Evolutionary conservation across 2,797 vertebrate species (phyloP).

Genomic region (Clarias laeviceps): DNA sequence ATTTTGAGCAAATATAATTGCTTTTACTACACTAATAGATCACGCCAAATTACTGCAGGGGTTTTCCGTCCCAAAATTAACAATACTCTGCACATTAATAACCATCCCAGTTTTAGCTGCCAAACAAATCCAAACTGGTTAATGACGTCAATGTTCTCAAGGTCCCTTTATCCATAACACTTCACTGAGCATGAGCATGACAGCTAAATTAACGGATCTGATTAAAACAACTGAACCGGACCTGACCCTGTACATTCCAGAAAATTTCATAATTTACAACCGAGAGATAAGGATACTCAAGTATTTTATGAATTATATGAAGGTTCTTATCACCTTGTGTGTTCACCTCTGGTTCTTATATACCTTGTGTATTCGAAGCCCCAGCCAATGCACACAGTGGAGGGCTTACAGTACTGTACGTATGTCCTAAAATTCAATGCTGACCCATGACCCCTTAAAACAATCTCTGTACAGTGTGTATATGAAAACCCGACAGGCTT

Average conservation of each 20-base stretch:
- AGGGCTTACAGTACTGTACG: background rate
- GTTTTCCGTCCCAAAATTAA: background rate
- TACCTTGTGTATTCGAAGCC: background rate
- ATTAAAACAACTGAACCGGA: slow-evolving; percentile 36
- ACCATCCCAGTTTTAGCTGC: background rate
- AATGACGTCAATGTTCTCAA: slow-evolving; percentile 16
- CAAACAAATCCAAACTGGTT: slow-evolving; percentile 6
- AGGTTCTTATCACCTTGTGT: background rate
- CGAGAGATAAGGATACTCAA: slow-evolving; percentile 7
- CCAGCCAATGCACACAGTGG: too few relatives aligned
- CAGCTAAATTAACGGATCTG: slow-evolving; percentile 33
- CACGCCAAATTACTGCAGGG: background rate
- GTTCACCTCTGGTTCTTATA: slow-evolving; percentile 7
- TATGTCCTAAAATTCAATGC: slow-evolving; percentile 41
- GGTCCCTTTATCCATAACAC: slow-evolving; percentile 27
- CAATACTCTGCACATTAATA: background rate
- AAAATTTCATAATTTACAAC: slow-evolving; percentile 9
- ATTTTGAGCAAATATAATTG: background rate
- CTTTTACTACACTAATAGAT: slow-evolving; percentile 12
- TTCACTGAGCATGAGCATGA: slow-evolving; percentile 22
- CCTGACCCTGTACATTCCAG: slow-evolving; percentile 18
- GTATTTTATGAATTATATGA: background rate
- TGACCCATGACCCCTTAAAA: slow-evolving; percentile 59
- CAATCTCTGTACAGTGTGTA: slow-evolving; percentile 45
- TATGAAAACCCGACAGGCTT: slow-evolving; percentile 45